A percentile compares a stretch with the other conserved stretches of the same genome.
These are phyloP conservation scores for Aleiodes sp. DNA, from an alignment of 1,140 invertebrate genomes.

Conservation along the genomic window DNA sequence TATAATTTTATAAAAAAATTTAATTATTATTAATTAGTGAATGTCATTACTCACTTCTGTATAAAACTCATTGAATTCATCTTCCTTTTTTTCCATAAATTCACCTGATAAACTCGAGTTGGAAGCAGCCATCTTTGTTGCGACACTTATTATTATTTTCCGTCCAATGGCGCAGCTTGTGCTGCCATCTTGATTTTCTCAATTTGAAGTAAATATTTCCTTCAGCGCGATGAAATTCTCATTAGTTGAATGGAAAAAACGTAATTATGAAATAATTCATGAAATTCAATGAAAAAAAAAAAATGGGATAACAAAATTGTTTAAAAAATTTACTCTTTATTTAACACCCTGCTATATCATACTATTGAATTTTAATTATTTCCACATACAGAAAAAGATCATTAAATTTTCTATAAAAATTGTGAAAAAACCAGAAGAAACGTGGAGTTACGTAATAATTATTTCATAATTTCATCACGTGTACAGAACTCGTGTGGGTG, in stretches of 20 bases:
- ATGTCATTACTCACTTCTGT: slow-evolving; percentile 67
- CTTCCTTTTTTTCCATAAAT: slow-evolving; percentile 65
- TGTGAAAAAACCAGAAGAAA: background rate
- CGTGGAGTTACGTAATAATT: background rate
- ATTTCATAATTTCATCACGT: slow-evolving; percentile 3
- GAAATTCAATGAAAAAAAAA: no score
- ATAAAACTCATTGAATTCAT: slow-evolving; percentile 75
- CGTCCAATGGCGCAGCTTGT: no score
- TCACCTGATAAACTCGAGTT: slow-evolving; percentile 59
- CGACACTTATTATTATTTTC: no score
- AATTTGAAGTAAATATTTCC: no score
- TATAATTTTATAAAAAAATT: background rate
- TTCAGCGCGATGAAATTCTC: no score
- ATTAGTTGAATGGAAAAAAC: no score
- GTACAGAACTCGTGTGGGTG: background rate
- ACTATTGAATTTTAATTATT: no score
- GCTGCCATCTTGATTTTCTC: slow-evolving; percentile 15
- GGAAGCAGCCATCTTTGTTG: slow-evolving; percentile 60
- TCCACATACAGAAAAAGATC: background rate
- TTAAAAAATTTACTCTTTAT: no score
- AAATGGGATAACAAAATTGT: no score
- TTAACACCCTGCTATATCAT: no score
- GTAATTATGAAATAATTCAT: no score
- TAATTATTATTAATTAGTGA: slow-evolving; percentile 1
- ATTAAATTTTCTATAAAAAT: background rate